A percentile compares a stretch with the other conserved stretches of the same genome.
Conservation (phyloP, 1,140 invertebrate genomes). For the Acromyrmex heyeri region DNA sequence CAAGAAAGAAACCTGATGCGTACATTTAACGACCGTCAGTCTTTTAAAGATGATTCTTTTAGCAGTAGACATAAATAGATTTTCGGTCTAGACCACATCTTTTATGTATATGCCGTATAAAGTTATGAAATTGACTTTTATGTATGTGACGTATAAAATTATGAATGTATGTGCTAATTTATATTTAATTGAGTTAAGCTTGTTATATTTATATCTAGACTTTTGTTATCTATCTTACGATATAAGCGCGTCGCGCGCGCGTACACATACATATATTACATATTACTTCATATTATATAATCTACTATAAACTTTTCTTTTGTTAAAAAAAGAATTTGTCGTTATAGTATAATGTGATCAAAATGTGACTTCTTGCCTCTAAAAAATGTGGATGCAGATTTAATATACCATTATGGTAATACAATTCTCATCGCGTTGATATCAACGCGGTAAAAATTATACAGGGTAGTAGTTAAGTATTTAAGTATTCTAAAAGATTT, state of each 20-base stretch:
- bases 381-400: no score
- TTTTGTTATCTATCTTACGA: not conserved
- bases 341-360: not conserved
- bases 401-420: no score
- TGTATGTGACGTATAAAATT: not conserved
- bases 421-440: no score
- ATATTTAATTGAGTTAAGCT: not conserved
- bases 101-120: not conserved
- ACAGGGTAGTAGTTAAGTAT: no score
- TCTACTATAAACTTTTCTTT: not conserved
- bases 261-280: not conserved
- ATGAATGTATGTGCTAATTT: not conserved
- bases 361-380: not conserved
- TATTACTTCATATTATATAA: not conserved
- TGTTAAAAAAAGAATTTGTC: not conserved
- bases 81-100: not conserved
- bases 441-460: no score
- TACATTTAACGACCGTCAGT: constrained; percentile 54
- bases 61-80: not conserved
- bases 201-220: not conserved
- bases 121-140: not conserved
- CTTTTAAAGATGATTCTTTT: constrained; percentile 26
- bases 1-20: constrained; percentile 13
- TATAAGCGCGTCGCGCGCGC: no score
- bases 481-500: no score